Evolutionary conservation across 2,797 vertebrate species (phyloP).

Genomic region (Tokudaia muenninki): DNA sequence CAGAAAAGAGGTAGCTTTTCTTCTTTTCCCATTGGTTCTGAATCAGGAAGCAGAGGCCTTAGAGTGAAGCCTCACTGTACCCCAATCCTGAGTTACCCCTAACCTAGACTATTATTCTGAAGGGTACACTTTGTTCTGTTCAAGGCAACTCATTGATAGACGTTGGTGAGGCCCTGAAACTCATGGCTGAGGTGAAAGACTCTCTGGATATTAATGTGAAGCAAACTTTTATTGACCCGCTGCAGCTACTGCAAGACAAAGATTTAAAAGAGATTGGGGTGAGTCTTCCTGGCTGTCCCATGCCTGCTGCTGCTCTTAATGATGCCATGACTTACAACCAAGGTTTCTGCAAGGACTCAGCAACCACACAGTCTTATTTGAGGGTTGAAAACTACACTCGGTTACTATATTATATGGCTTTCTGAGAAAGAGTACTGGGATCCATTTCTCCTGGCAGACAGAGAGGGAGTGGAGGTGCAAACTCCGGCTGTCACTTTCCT

Average conservation of each 20-base stretch:
- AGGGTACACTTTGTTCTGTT: background rate
- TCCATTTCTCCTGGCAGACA: background rate
- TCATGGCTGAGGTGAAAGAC: slow-evolving; percentile 96
- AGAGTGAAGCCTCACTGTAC: background rate
- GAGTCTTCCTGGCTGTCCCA: slow-evolving; percentile 76
- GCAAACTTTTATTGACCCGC: slow-evolving; percentile 96
- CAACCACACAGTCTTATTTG: background rate
- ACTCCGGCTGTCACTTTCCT: background rate
- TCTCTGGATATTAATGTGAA: slow-evolving; percentile 96
- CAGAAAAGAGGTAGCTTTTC: background rate
- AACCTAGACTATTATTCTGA: background rate
- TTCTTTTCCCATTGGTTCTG: background rate
- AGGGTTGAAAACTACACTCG: too few species aligned
- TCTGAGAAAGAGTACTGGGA: background rate
- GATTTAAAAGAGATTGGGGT: slow-evolving; percentile 97
- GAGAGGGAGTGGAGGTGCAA: background rate
- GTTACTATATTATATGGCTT: background rate
- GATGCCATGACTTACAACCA: background rate
- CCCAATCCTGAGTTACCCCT: background rate
- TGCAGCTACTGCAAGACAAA: slow-evolving; percentile 96
- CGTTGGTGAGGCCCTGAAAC: slow-evolving; percentile 95
- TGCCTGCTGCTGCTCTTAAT: background rate
- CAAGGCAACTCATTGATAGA: slow-evolving; percentile 92
- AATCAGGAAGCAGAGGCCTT: background rate
- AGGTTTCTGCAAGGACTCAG: background rate